Evolutionary conservation across 1,140 invertebrate species (phyloP).

Genomic region (Brachionus paranguensis): DNA sequence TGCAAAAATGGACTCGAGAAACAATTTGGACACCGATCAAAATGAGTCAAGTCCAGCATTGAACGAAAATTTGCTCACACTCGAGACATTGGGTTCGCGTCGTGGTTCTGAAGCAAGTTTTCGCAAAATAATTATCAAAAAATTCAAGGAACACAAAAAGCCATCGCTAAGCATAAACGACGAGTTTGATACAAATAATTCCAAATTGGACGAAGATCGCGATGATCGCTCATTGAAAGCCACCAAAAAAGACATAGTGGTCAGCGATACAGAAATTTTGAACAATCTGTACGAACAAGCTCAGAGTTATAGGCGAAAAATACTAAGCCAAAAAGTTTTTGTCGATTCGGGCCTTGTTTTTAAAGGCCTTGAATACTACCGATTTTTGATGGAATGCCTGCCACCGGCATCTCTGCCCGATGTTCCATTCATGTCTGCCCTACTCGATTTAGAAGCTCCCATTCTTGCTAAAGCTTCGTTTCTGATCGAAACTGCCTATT

Average conservation of each 20-base stretch:
- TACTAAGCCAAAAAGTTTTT: background rate
- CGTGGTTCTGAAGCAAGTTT: conserved; percentile 6
- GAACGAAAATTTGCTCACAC: background rate
- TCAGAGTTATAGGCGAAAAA: conserved; percentile 63
- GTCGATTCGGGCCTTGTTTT: conserved; percentile 9
- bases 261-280: background rate
- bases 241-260: background rate
- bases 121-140: background rate
- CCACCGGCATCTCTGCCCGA: conserved; percentile 90
- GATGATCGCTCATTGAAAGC: background rate
- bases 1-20: background rate
- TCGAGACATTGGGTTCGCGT: background rate
- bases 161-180: background rate
- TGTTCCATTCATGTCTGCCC: conserved; percentile 84
- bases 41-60: background rate
- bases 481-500: conserved; percentile 85
- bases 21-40: background rate
- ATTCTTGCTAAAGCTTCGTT: conserved; percentile 81
- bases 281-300: conserved; percentile 65
- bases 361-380: conserved; percentile 52
- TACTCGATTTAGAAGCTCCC: conserved; percentile 89
- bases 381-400: conserved; percentile 76
- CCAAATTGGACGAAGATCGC: background rate
- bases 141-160: background rate
- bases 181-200: background rate